Base-by-base conservation (phyloP, 2,113 vertebrate genomes). In the Dascyllus trimaculatus region DNA sequence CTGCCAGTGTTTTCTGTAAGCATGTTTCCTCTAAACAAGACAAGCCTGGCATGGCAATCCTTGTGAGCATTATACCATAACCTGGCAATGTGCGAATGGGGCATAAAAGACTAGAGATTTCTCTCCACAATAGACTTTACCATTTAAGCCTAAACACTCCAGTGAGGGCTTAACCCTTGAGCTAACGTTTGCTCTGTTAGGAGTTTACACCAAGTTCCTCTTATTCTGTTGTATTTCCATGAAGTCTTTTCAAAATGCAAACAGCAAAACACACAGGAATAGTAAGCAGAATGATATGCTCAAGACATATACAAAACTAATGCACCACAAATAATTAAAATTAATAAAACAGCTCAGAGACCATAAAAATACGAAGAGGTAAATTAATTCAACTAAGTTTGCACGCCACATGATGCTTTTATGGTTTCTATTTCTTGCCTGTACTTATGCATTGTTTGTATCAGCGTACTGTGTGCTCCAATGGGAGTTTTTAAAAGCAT, bases 1-100 rank as follows among this genome's bases (percentile, higher is more conserved):
- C 49, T 72, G 64, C 25, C 61, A 4, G 5, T 89, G 85, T 93
- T 92, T 88, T 79, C 83, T 86, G 91, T 90, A 88, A 90, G 87
- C 89, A 86, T 86, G 86, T 90, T 89, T 85, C 66, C 77, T 62
- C 79, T 70, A 80, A 86, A 91, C 87, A 89, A 64, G 8, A 73
- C 19, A 2, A 26, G 60, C 29, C 61, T 49, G n/a, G 18, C 69
- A 63, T 72, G 80, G 32, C 11, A 57, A 45, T 58, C 29, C 7
- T 19, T 38, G 14, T 4, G 53, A 57, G 15, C 13, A 10, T 52
- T 15, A 58, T 21, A 51, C 24, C 53, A 25, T 24, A 53, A 35
- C 43, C 35, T 18, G 1, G 19, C n/a, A 35, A 35, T 19, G 57
- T 40, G 17, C 73, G 68, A 71, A 64, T n/a, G 65, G 46, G 22